A percentile compares a stretch with the other conserved stretches of the same genome.
Conservation (phyloP, 1,140 invertebrate genomes). For the Cataglyphis hispanica region DNA sequence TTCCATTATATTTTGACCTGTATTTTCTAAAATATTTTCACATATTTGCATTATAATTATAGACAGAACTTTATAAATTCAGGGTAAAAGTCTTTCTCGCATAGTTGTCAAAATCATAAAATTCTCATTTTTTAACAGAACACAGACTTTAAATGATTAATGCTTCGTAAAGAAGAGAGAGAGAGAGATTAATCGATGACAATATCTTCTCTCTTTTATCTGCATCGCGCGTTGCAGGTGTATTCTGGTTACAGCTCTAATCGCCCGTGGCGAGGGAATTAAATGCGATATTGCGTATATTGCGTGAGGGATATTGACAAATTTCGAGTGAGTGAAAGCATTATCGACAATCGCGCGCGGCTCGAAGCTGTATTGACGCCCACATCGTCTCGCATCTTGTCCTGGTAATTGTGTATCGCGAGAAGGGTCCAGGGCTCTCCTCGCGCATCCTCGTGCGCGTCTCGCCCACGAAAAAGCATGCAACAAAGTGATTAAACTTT, state of each 20-base stretch:
- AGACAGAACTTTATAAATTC: neutral
- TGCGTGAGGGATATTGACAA: conserved; percentile 55
- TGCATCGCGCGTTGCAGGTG: conserved; percentile 28
- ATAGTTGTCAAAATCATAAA: neutral
- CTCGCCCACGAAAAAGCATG: conserved; percentile 40
- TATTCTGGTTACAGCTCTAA: conserved; percentile 16
- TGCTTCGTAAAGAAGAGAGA: neutral
- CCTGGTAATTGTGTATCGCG: conserved; percentile 56
- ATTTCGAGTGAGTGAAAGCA: conserved; percentile 54
- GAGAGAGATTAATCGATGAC: neutral
- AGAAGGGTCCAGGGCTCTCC: conserved; percentile 54
- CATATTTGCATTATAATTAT: neutral
- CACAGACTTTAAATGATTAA: conserved; percentile 1
- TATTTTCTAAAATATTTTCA: neutral
- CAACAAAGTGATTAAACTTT: neutral
- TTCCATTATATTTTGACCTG: too few species aligned
- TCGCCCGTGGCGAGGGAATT: conserved; percentile 36
- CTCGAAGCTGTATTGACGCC: conserved; percentile 63
- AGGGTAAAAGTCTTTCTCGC: neutral
- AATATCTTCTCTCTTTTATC: conserved; percentile 7
- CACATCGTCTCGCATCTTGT: conserved; percentile 52
- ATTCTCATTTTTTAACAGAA: neutral
- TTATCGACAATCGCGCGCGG: conserved; percentile 53
- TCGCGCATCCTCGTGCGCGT: conserved; percentile 48
- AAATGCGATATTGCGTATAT: conserved; percentile 38